Percentiles rank a stretch among this genome's conserved stretches.
These are phyloP conservation scores for Drosophila cardini DNA, from an alignment of 1,140 invertebrate species.

Conservation along the genomic window DNA sequence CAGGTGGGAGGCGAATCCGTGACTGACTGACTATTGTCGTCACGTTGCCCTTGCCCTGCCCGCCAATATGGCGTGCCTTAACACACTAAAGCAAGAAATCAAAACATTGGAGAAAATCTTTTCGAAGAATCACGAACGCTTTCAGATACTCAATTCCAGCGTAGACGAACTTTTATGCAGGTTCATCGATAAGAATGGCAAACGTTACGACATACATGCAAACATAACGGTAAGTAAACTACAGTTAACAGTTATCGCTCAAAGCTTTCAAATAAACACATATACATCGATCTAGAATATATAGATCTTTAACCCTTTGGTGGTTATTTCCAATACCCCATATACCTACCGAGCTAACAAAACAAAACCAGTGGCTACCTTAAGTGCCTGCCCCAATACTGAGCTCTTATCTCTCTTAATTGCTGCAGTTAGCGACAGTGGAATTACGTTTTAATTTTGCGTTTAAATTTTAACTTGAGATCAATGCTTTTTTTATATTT, in stretches of 20 bases:
- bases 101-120: slow-evolving; percentile 97
- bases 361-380: neutral
- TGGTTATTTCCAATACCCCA: neutral
- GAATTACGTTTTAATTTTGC: neutral
- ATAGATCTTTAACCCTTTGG: neutral
- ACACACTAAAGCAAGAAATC: slow-evolving; percentile 98
- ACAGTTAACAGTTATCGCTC: slow-evolving; percentile 8
- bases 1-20: slow-evolving; percentile 33
- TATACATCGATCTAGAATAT: neutral
- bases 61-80: slow-evolving; percentile 96
- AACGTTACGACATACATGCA: slow-evolving; percentile 98
- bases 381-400: neutral
- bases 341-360: neutral
- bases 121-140: slow-evolving; percentile 97
- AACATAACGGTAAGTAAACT: slow-evolving; percentile 96
- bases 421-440: neutral
- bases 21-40: slow-evolving; percentile 42
- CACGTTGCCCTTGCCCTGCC: slow-evolving; percentile 69
- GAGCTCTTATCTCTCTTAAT: neutral
- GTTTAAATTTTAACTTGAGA: neutral
- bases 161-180: slow-evolving; percentile 99
- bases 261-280: slow-evolving; percentile 1
- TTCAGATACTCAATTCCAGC: slow-evolving; percentile 98
- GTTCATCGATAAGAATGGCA: slow-evolving; percentile 97
- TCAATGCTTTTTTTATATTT: neutral